phyloP scores from a whole-genome alignment of 2,888 invertebrate species.

The Cerastis rubricosa region DNA sequence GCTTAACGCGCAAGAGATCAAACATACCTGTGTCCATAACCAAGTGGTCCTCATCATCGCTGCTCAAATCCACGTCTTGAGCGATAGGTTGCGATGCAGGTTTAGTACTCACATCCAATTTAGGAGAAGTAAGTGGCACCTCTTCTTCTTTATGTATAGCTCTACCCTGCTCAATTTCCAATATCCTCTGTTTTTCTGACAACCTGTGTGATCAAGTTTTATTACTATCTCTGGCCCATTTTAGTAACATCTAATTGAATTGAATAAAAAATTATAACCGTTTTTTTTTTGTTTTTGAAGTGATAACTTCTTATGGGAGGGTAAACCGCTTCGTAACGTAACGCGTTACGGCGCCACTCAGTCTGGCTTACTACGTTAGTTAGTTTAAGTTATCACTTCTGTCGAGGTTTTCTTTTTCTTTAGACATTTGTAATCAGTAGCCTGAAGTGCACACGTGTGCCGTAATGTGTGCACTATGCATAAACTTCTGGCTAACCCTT shows the following conservation, averaged over 20 bases:
- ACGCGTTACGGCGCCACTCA: too few species aligned
- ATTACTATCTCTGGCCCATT: not conserved
- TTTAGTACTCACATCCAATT: not conserved
- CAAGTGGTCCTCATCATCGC: conserved; percentile 59
- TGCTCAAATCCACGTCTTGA: conserved; percentile 25
- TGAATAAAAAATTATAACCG: not conserved
- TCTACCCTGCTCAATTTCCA: conserved; percentile 20
- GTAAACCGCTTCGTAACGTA: too few species aligned
- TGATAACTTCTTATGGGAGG: too few species aligned
- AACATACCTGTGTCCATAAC: conserved; percentile 71
- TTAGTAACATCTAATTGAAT: conserved; percentile 1
- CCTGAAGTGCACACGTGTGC: not conserved
- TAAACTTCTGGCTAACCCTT: not conserved
- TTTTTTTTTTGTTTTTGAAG: not conserved
- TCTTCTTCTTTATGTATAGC: not conserved
- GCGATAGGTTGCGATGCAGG: not conserved
- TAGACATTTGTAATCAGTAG: not conserved
- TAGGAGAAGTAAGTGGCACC: not conserved
- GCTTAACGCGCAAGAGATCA: not conserved
- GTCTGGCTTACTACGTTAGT: too few species aligned
- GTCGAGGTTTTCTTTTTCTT: not conserved
- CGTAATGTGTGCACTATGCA: not conserved
- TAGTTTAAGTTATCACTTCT: too few species aligned
- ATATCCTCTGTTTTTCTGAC: conserved; percentile 48
- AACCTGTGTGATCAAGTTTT: conserved; percentile 32